Evolutionary conservation across 2,888 invertebrate species (phyloP), one percentile per base, ranked within the genome.

Genomic region (Acronicta leporina): DNA sequence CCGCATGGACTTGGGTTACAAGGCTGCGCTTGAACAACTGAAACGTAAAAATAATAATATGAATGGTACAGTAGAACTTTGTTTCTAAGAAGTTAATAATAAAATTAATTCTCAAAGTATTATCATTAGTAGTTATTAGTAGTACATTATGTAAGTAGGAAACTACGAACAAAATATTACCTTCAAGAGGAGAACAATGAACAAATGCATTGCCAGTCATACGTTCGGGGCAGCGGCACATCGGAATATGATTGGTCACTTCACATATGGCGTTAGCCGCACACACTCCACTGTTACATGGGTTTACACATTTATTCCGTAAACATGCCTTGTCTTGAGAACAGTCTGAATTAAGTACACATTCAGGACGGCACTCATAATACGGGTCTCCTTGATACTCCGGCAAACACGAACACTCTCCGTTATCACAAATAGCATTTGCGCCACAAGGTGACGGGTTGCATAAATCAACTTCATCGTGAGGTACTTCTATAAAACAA

Each of bases 191-290:
- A 54, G 91, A 88, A 79, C 97, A 97, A 59, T 95, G 90, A 13
- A 95, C 91, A 81, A 96, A 96, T 50, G 96, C 96, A 88, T 96
- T 96, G 75, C 97, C 97, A 20, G 95, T 94, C 92, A 96, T 95
- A 50, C 95, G 95, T 62, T 95, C 95, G 10, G 96, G 96, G 78
- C 97, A 97, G 77, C 95, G 95, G 73, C 97, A 97, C 91, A 96
- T 96, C n/a, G 96, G 96, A 61, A 96, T 95, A 79, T 97, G 97
- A 75, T 96, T 96, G 51, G 96, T 95, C 9, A 96, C 96, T 81
- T 96, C 96, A 81, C 97, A 97, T 59, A 96, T 93, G 27, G 97
- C 97, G 80, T 96, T 96, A 56, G 91, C 85, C 10, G 96, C 97
- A 86, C 97, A 97, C 7, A 96, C 96, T 55, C 96, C 96, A 45